Conservation (phyloP, 2,113 vertebrate species). For the Lamprologus speciosus region DNA sequence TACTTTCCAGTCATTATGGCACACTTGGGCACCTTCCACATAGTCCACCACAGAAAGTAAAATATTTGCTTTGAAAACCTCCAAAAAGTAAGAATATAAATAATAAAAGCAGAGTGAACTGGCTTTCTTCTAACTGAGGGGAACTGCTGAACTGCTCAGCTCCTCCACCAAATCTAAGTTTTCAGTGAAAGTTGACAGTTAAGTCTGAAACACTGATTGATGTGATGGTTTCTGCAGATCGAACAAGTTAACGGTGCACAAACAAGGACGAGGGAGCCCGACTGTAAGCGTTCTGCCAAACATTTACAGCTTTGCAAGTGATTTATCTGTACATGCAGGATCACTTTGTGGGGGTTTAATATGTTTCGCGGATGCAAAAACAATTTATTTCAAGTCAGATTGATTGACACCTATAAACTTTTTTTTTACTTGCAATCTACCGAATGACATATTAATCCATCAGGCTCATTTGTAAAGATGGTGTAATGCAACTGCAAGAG, state of each 20-base stretch:
- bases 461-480: not conserved
- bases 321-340: not conserved
- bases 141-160: not conserved
- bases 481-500: not conserved
- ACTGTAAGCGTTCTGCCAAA: not conserved
- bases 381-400: not conserved
- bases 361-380: not conserved
- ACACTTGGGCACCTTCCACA: not conserved
- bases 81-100: not conserved
- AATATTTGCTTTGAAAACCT: not conserved
- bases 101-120: not conserved
- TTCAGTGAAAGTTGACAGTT: not conserved
- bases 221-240: not conserved
- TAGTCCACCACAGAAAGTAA: not conserved
- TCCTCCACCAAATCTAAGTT: not conserved
- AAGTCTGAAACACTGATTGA: not conserved
- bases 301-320: not conserved
- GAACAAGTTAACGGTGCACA: not conserved
- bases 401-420: not conserved
- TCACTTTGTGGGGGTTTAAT: not conserved
- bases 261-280: not conserved
- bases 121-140: not conserved
- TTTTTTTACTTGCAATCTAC: not conserved
- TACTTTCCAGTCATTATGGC: constrained; percentile 9
- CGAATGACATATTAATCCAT: not conserved